These are phyloP conservation scores for Tretioscincus oriximinensis DNA, from an alignment of 2,113 vertebrate species.

Conservation along the genomic window DNA sequence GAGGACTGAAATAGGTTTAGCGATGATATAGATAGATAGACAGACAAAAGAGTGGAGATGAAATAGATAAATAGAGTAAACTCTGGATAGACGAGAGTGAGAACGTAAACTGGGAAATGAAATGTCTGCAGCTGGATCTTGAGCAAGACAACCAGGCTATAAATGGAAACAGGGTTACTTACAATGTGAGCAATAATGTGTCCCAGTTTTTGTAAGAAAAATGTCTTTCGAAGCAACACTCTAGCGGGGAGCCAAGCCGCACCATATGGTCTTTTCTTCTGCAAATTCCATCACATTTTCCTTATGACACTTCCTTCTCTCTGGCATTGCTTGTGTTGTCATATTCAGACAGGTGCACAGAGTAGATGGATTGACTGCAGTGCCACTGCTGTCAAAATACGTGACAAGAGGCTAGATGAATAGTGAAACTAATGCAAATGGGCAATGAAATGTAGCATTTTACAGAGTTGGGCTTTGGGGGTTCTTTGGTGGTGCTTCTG, in stretches of 20 bases:
- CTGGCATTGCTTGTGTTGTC: slow-evolving; percentile 64
- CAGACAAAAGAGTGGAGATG: background rate
- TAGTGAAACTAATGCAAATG: too few relatives aligned
- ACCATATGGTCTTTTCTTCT: slow-evolving; percentile 63
- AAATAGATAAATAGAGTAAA: background rate
- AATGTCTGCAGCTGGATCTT: slow-evolving; percentile 56
- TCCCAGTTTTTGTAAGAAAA: slow-evolving; percentile 64
- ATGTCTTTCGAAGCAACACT: slow-evolving; percentile 64
- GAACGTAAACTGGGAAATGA: too few relatives aligned
- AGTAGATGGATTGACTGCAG: slow-evolving; percentile 15
- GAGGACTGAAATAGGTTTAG: slow-evolving; percentile 30
- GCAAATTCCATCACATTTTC: slow-evolving; percentile 61
- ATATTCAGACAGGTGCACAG: slow-evolving; percentile 56
- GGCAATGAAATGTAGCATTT: too few relatives aligned
- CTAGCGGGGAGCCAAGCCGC: slow-evolving; percentile 49
- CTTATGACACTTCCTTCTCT: slow-evolving; percentile 50
- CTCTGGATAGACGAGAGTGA: background rate
- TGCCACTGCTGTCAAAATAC: too few relatives aligned
- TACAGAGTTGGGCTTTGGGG: too few relatives aligned
- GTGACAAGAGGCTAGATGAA: too few relatives aligned
- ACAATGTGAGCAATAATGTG: slow-evolving; percentile 65
- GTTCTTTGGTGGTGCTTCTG: too few relatives aligned
- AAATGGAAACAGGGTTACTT: slow-evolving; percentile 69
- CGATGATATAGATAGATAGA: background rate
- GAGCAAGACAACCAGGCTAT: slow-evolving; percentile 56